These are phyloP conservation scores for Columba guinea DNA, from an alignment of 2,797 vertebrate species.

Conservation along the genomic window DNA sequence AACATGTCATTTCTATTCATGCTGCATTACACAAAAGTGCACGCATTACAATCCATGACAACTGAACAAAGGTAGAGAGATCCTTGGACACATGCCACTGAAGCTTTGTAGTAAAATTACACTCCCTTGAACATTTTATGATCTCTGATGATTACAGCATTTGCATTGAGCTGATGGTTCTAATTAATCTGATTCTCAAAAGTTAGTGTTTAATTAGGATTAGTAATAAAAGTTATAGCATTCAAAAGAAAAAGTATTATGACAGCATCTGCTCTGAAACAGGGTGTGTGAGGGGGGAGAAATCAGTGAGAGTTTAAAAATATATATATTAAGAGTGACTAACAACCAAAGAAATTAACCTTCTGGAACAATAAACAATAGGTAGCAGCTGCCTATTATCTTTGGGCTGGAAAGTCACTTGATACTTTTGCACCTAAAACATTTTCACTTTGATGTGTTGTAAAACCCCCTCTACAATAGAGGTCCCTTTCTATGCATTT, in stretches of 20 bases:
- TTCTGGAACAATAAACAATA: not conserved
- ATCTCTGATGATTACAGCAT: constrained; percentile 19
- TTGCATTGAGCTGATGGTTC: constrained; percentile 4
- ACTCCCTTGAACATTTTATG: not conserved
- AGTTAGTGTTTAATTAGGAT: not conserved
- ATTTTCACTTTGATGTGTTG: not conserved
- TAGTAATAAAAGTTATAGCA: not conserved
- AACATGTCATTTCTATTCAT: not conserved
- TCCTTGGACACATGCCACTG: not conserved
- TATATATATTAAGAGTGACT: not conserved
- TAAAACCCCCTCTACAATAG: not conserved
- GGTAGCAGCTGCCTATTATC: not conserved
- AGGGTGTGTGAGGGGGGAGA: no score
- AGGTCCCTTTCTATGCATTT: not conserved
- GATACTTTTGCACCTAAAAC: not conserved
- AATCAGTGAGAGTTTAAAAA: not conserved
- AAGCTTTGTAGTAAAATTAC: not conserved
- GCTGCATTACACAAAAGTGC: not conserved
- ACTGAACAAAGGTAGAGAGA: constrained; percentile 17
- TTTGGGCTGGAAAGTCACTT: not conserved
- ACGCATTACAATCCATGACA: not conserved
- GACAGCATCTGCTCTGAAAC: not conserved
- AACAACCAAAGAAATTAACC: not conserved
- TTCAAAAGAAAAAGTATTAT: not conserved
- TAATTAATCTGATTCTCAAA: constrained; percentile 33